A percentile compares a stretch with the other conserved stretches of the same genome.
Evolutionary conservation across 1,140 invertebrate genomes (phyloP).

Genomic region (Lepidostoma basale): DNA sequence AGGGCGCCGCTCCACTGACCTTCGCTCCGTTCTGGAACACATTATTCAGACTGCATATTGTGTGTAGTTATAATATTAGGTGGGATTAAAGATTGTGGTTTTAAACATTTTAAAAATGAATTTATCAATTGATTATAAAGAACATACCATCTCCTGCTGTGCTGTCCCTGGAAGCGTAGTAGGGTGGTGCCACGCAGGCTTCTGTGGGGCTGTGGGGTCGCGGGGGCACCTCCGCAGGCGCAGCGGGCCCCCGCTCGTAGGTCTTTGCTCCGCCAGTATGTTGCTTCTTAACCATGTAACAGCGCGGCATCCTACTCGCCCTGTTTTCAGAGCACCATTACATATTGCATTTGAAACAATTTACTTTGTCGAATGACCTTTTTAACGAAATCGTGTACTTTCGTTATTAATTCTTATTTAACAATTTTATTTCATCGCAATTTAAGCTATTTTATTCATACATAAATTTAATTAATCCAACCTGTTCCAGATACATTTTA

Average conservation of each 20-base stretch:
- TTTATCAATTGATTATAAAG: neutral
- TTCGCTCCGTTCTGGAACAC: constrained; percentile 35
- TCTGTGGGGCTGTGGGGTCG: constrained; percentile 54
- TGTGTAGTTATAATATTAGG: too few species aligned
- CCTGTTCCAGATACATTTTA: too few species aligned
- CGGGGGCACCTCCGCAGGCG: constrained; percentile 25
- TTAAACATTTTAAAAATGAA: neutral
- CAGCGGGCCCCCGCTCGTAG: constrained; percentile 43
- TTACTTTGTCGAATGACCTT: too few species aligned
- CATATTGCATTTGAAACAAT: too few species aligned
- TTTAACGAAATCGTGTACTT: too few species aligned
- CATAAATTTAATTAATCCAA: too few species aligned
- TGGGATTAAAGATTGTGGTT: neutral
- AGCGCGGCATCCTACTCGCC: constrained; percentile 55
- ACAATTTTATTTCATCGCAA: too few species aligned
- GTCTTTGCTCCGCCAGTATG: neutral
- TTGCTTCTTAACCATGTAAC: constrained; percentile 63
- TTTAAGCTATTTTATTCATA: too few species aligned
- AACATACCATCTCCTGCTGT: constrained; percentile 36
- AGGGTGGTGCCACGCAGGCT: constrained; percentile 53
- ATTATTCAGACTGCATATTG: too few species aligned
- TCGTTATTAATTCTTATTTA: too few species aligned
- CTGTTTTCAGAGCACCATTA: too few species aligned
- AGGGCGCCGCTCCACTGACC: constrained; percentile 1
- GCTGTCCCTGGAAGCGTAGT: constrained; percentile 51